Evolutionary conservation across 2,113 vertebrate species (phyloP), one percentile per base, ranked within the genome.

Genomic region (Perca flavescens): DNA sequence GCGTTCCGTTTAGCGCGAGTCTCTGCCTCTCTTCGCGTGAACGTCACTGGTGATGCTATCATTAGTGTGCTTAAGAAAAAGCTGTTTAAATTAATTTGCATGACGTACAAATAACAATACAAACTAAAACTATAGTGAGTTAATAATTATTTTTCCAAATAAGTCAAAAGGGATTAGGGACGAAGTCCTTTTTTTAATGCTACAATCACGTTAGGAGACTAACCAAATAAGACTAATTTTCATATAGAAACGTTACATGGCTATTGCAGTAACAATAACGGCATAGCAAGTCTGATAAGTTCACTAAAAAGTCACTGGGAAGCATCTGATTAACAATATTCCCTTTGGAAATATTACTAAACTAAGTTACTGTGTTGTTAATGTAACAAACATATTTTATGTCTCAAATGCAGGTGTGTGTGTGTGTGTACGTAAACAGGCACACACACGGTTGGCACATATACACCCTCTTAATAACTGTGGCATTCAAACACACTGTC

Each of bases 1-100:
- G 72, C 88, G 68, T 75, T 49, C 28, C 65, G 76, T 80, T 82
- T 63, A 17, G 66, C 77, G 15, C 75, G 72, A 79, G 88, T 88
- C 79, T 89, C 74, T 80, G 89, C 70, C 56, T 81, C 72, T 79
- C 70, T 82, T 78, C 83, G 25, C 8, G 80, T 72, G 61, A 62
- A 89, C 94, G 94, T 95, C 94, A 95, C 76, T 46, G 65, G 67
- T 89, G 89, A 92, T 87, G 91, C 87, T 81, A 82, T 94, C 86
- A 90, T 86, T 79, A 66, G 57, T 14, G n/a, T 50, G 47, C 47
- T 73, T 22, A 8, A 60, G 54, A 75, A 80, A 61, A 80, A 58
- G 2, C 34, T 17, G 31, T 79, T 84, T 80, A 36, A 14, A 52
- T 73, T 52, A 6, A 49, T 74, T 85, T 58, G 49, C 73, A 71